Evolutionary conservation across 1,140 invertebrate genomes (phyloP).

Genomic region (Penaeus vannamei): DNA sequence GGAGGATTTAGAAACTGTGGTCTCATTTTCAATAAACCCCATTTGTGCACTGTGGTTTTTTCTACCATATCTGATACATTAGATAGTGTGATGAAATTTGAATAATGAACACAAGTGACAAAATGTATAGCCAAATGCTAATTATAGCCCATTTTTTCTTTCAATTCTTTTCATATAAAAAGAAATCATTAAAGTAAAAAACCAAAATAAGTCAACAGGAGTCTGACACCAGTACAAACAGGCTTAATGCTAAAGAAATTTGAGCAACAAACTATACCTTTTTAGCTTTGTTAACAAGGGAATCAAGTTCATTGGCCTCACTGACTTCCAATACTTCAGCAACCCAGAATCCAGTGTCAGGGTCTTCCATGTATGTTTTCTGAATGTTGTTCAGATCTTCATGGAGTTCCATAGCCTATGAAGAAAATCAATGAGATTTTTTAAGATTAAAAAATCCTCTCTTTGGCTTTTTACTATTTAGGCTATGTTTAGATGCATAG

Average conservation of each 20-base stretch:
- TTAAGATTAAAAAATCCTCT: not conserved
- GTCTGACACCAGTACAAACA: not conserved
- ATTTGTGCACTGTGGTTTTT: too few relatives aligned
- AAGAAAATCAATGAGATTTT: not conserved
- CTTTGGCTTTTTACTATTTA: not conserved
- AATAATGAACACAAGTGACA: too few relatives aligned
- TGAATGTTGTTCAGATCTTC: conserved; percentile 51
- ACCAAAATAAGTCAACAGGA: not conserved
- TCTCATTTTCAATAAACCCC: not conserved
- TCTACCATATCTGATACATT: too few relatives aligned
- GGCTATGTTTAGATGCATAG: too few relatives aligned
- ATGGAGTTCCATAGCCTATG: conserved; percentile 41
- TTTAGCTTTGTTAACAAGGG: conserved; percentile 42
- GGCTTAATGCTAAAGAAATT: not conserved
- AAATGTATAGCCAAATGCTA: too few relatives aligned
- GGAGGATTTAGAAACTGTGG: not conserved
- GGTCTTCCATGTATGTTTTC: conserved; percentile 22
- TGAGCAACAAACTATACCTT: conserved; percentile 5
- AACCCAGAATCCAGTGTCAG: conserved; percentile 44
- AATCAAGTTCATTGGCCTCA: conserved; percentile 40
- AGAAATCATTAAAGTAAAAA: not conserved
- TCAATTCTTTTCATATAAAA: not conserved
- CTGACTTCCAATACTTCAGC: conserved; percentile 47
- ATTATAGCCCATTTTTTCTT: too few relatives aligned
- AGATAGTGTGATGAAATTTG: too few relatives aligned